These are phyloP conservation scores for Peromyscus melanophrys DNA, from an alignment of 2,797 vertebrate genomes.

Conservation along the genomic window DNA sequence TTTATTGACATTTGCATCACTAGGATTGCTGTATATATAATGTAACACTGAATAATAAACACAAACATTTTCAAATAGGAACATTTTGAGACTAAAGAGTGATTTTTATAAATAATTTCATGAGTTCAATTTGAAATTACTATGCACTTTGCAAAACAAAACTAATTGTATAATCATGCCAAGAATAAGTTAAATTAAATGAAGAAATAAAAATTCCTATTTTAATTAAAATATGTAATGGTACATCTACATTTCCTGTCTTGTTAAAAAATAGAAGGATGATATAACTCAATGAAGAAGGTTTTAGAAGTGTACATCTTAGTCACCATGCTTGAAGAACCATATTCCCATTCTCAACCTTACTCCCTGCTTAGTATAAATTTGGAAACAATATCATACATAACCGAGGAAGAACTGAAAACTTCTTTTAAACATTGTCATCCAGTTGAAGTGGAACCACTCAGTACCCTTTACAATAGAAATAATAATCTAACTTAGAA, in stretches of 20 bases:
- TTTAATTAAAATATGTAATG: constrained; percentile 32
- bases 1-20: neutral
- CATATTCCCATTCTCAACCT: neutral
- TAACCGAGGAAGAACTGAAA: neutral
- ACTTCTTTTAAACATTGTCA: neutral
- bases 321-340: neutral
- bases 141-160: constrained; percentile 24
- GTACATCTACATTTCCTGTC: neutral
- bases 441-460: neutral
- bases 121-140: neutral
- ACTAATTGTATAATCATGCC: neutral
- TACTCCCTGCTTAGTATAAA: constrained; percentile 32
- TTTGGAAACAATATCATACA: constrained; percentile 27
- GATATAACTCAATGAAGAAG: neutral
- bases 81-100: neutral
- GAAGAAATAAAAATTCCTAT: constrained; percentile 16
- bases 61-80: neutral
- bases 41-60: neutral
- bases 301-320: neutral
- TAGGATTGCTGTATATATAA: neutral
- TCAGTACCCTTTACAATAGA: neutral
- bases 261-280: constrained; percentile 23
- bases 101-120: neutral
- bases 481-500: neutral
- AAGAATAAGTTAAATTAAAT: constrained; percentile 2